Evolutionary conservation across 2,113 vertebrate genomes (phyloP), one percentile per base, ranked within the genome.

Genomic region (Thermophis baileyi): DNA sequence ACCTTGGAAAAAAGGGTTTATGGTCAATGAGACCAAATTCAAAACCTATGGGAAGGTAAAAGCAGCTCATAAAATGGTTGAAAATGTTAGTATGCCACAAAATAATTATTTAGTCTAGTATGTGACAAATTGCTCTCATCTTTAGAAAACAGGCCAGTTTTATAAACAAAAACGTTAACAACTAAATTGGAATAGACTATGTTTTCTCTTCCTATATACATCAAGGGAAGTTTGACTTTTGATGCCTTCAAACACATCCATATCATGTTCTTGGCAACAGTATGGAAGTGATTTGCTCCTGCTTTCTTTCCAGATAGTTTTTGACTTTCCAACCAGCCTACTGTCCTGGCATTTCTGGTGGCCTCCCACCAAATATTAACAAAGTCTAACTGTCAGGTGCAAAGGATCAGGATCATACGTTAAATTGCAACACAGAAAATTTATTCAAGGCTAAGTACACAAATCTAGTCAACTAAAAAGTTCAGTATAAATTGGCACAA

Each of bases 81-180:
- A 94, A 95, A 96, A 95, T 95, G 95, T 96, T 96, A 97, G 95
- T 96, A 95, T 95, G 96, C 94, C 96, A 95, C 94, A 96, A 94
- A 95, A 94, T 96, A 94, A 95, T 95, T 96, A 96, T 95, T 30
- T 22, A 94, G 94, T 91, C 93, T 95, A 92, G 93, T 95, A 86
- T 91, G 91, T 96, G 95, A 96, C 95, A 96, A 97, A 97, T 97
- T 93, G 96, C 89, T 91, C 93, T 4, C 3, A 94, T 95, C 95
- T 94, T 95, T 94, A 93, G 95, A 95, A 96, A 96, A 95, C 93
- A 94, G 95, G 96, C 95, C 96, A 97, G 96, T 94, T 96, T 96
- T 81, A 44, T 96, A 95, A 96, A 40, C 7, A 40, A 44, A 22
- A 81, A 81, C 0, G 92, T 95, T 94, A 93, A 96, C 95, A 95